Percentiles rank a stretch among this genome's conserved stretches.
Evolutionary conservation across 2,888 invertebrate genomes (phyloP).

Genomic region (Mesodorylaimus sp.): DNA sequence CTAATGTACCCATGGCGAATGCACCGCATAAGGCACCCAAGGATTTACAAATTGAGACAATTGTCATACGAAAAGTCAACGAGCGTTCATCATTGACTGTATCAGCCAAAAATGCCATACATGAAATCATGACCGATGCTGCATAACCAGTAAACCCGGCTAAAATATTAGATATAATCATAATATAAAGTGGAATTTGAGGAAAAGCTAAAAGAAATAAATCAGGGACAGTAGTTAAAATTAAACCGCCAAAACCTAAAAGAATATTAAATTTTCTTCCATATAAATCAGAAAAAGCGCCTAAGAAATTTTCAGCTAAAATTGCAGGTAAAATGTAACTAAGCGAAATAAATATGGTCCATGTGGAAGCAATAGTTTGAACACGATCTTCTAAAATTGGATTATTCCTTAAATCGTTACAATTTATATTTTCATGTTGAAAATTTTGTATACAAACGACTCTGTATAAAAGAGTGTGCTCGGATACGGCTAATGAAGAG

Average conservation of each 20-base stretch:
- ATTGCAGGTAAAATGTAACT: background rate
- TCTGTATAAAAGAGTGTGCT: background rate
- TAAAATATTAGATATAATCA: background rate
- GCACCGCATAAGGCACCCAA: too few species aligned
- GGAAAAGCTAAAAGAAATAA: background rate
- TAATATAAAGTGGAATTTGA: background rate
- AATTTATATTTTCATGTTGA: background rate
- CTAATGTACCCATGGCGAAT: too few species aligned
- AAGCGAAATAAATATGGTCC: background rate
- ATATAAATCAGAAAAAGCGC: background rate
- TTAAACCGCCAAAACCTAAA: background rate
- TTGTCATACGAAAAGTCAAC: background rate
- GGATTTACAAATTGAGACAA: too few species aligned
- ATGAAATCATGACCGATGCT: conserved; percentile 1
- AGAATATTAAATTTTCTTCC: conserved; percentile 1
- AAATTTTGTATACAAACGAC: conserved; percentile 1
- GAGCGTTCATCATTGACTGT: background rate
- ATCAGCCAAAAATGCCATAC: background rate
- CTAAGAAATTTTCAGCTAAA: background rate
- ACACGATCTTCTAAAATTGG: conserved; percentile 1
- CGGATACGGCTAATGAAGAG: background rate
- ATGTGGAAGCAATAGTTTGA: background rate
- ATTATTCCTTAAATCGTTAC: background rate
- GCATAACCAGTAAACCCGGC: conserved; percentile 1
- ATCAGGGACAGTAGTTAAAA: background rate